These are phyloP conservation scores for Nomada goodeniana DNA, from an alignment of 2,888 invertebrate genomes.

Conservation along the genomic window DNA sequence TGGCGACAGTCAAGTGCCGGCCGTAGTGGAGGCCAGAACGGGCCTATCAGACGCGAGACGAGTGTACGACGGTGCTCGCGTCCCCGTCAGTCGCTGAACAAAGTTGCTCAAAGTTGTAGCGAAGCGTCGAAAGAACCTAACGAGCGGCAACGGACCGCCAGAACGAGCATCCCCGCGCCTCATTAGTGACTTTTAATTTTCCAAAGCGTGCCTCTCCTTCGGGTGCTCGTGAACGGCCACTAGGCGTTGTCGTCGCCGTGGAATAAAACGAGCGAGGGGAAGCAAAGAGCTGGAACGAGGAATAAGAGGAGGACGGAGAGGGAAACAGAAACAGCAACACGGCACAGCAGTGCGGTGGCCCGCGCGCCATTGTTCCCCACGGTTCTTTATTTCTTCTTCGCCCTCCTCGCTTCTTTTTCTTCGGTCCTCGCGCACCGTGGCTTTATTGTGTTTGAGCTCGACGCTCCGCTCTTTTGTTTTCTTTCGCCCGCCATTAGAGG, in stretches of 20 bases:
- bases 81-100: slow-evolving; percentile 31
- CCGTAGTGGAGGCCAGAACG: background rate
- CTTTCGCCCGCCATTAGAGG: slow-evolving; percentile 82
- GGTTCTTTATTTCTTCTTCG: slow-evolving; percentile 75
- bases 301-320: background rate
- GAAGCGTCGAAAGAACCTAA: slow-evolving; percentile 50
- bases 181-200: slow-evolving; percentile 74
- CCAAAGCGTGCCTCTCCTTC: slow-evolving; percentile 64
- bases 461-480: slow-evolving; percentile 80
- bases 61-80: background rate
- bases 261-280: slow-evolving; percentile 19
- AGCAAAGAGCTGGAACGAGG: background rate
- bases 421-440: slow-evolving; percentile 63
- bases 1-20: background rate
- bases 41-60: background rate
- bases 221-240: slow-evolving; percentile 57
- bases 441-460: slow-evolving; percentile 81
- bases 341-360: slow-evolving; percentile 74
- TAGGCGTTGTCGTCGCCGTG: slow-evolving; percentile 61
- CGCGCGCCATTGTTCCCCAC: slow-evolving; percentile 79
- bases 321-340: slow-evolving; percentile 61
- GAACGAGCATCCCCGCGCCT: slow-evolving; percentile 58
- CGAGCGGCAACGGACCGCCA: slow-evolving; percentile 48
- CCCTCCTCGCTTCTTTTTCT: slow-evolving; percentile 47
- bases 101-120: slow-evolving; percentile 49